Base-by-base conservation (phyloP, 1,140 invertebrate species). In the Caenorhabditis brenneri region DNA sequence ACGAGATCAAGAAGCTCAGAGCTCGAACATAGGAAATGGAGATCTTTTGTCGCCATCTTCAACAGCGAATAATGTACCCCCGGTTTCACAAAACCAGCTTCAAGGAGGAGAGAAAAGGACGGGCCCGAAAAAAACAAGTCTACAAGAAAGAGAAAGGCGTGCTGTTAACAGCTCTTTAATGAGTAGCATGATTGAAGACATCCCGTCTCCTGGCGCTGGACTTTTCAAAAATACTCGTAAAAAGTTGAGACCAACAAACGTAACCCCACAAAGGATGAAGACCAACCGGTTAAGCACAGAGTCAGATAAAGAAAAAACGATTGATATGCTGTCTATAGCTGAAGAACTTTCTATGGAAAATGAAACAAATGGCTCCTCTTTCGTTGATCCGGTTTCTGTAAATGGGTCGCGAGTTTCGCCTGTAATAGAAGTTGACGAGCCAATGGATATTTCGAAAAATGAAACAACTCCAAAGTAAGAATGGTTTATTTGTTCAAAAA, bases 241-340 rank as follows among this genome's bases (percentile, higher is more conserved):
- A 24, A 74, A 74, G 36, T 1, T 74, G 2, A 74, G 65, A 24
- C 65, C 65, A 9, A n/a, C 5, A 6, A 12, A 10, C 2, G 9
- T 42, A 24, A 46, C n/a, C 6, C 65, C 33, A 10, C 22, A 12
- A 22, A 74, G 46, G n/a, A n/a, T 15, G 1, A 46, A 12, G 0
- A 46, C 9, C n/a, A 39, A 42, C 39, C 39, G 36, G 24, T n/a
- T 74, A 3, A 74, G 65, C 10, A 46, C 36, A 22, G 65, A 74
- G 46, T 74, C 65, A 46, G 36, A 74, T 31, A 74, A 74, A 46
- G 65, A 74, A 9, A 39, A 46, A 46, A 74, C 65, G 9, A 74
- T 74, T 74, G 65, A 74, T 10, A 74, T 74, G 65, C 6, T 22
- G 10, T 74, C 65, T n/a, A 46, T 74, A 24, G 65, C 36, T 46